Conservation (phyloP, 2,797 vertebrate species). For the Sebastolobus altivelis region DNA sequence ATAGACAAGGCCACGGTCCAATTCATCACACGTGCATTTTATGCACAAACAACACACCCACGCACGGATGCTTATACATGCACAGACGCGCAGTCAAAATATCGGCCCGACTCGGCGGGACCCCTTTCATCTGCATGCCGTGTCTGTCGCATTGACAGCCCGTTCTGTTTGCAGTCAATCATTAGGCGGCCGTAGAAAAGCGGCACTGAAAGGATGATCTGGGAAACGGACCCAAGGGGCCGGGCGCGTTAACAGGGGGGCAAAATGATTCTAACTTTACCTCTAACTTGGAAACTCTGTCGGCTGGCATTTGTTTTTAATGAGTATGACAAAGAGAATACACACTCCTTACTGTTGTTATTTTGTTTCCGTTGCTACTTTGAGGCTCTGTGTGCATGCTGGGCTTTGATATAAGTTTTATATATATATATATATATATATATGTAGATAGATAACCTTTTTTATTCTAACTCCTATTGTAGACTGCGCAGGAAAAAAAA, state of each 20-base stretch:
- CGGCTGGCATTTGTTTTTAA: neutral
- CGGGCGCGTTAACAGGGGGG: constrained; percentile 21
- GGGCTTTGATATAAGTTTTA: constrained; percentile 1
- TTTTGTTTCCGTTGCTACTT: neutral
- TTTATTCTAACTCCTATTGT: neutral
- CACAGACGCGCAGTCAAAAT: constrained; percentile 61
- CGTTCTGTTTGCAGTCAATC: constrained; percentile 63
- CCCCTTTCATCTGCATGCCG: constrained; percentile 67
- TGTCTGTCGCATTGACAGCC: constrained; percentile 54
- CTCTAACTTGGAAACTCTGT: neutral
- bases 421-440: neutral
- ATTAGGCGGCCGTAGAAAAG: constrained; percentile 55
- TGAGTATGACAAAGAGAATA: neutral
- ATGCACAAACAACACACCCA: constrained; percentile 62
- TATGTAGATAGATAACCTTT: neutral
- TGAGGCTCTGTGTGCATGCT: neutral
- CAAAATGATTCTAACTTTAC: neutral
- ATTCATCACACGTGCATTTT: constrained; percentile 56
- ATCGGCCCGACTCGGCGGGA: constrained; percentile 45
- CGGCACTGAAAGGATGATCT: constrained; percentile 31
- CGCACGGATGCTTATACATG: constrained; percentile 46
- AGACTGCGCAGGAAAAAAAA: neutral
- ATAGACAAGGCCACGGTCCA: constrained; percentile 54
- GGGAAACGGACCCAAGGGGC: neutral
- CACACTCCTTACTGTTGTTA: constrained; percentile 3